Base-by-base conservation (phyloP, 2,888 invertebrate species). In the Herminia tarsipennalis region DNA sequence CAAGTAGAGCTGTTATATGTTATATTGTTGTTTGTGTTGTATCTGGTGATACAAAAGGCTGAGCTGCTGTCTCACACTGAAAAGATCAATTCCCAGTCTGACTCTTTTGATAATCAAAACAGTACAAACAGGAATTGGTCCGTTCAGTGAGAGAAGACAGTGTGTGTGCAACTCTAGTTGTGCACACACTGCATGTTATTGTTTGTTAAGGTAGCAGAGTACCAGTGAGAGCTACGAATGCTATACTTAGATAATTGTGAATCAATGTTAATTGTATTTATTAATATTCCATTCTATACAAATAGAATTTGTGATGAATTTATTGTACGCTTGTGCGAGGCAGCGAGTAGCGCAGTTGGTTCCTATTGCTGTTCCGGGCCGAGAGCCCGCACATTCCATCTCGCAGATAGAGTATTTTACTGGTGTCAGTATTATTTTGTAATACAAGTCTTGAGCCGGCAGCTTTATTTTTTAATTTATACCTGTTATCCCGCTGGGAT, bases 341-440 rank as follows among this genome's bases (percentile, higher is more conserved):
- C 78, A 72, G 83, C 75, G 81, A 85, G 83, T 79, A 80, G 84
- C 73, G 75, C 73, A 64, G 72, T 67, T 76, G 76, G 84, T 85
- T 83, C 84, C 83, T 80, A 79, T 72, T 70, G 76, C 80, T 73
- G 76, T 75, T 71, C 61, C 53, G 69, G 82, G 83, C 74, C 66
- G 50, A 56, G 68, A 56, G 80, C 81, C 81, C 74, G 83, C 86
- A 87, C 88, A 88, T 88, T 90, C 90, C 90, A 88, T 83, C 89
- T 74, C 71, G 79, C 70, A 81, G 81, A 82, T 81, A 83, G 84
- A 83, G 81, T 87, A 81, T 83, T 81, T 85, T 86, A 88, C 88
- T 89, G 89, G 87, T 87, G 86, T 88, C 90, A 90, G 90, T 90
- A 90, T 90, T 90, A 90, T 90, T 85, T 88, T 86, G 88, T 90